Base-by-base conservation (phyloP, 2,113 vertebrate genomes). In the Microcebus tavaratra region DNA sequence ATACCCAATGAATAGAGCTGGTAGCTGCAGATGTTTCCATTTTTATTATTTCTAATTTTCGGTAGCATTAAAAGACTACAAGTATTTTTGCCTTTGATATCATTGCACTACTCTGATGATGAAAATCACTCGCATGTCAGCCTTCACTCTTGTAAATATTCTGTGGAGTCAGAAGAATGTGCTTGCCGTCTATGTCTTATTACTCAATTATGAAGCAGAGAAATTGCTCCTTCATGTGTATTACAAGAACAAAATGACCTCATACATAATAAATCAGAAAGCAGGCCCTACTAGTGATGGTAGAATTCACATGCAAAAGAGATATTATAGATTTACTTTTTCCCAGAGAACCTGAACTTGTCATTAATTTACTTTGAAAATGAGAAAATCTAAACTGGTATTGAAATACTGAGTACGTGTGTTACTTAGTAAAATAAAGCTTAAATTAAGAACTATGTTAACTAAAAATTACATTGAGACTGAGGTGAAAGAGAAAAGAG, bases 11-110 rank as follows among this genome's bases (percentile, higher is more conserved):
- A 94, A 55, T 93, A 10, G 13, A 89, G 42, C 27, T 25, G 70
- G 67, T 68, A 85, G 31, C 34, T 88, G 7, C 25, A 75, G 2
- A 68, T 65, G 78, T 95, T 86, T 76, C 36, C 75, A 53, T 55
- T 96, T 94, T 89, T 95, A 75, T 88, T 57, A 91, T 84, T 94
- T 96, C 9, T 68, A 6, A 6, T 95, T 94, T 81, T 88, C 82
- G 94, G 93, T 55, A 92, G 17, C 10, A 70, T 48, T 88, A 78
- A 88, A 50, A 63, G 0, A 82, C 27, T 34, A 4, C 0, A 88
- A 57, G 6, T 1, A 61, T 57, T 72, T 42, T 39, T 95, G 68
- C 29, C 8, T 36, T 23, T 65, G 50, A 88, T 57, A 91, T n/a
- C n/a, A 88, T 86, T 94, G 45, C 42, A 45, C 20, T 67, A 45